These are phyloP conservation scores for Agrochola circellaris DNA, from an alignment of 2,888 invertebrate species.

Conservation along the genomic window DNA sequence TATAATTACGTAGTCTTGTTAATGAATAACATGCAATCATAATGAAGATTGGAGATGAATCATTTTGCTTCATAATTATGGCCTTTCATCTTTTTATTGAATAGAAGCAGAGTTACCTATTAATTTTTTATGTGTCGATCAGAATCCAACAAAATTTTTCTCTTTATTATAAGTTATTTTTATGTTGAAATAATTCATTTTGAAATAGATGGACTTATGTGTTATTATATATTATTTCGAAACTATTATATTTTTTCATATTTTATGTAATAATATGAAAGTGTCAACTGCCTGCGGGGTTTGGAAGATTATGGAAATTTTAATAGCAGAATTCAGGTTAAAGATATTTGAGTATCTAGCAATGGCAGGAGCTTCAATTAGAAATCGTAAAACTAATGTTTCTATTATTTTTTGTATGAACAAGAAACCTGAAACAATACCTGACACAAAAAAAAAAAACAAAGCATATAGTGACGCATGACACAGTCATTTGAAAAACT, in stretches of 20 bases:
- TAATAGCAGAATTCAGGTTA: neutral
- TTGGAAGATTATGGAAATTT: neutral
- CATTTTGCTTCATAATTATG: slow-evolving; percentile 30
- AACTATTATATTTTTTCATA: neutral
- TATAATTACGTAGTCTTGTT: slow-evolving; percentile 21
- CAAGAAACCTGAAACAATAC: neutral
- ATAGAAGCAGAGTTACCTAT: slow-evolving; percentile 2
- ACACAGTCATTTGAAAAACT: neutral
- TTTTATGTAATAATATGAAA: neutral
- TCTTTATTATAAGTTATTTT: slow-evolving; percentile 15
- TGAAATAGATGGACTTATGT: slow-evolving; percentile 6
- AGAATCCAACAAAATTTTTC: slow-evolving; percentile 31
- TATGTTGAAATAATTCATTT: slow-evolving; percentile 6
- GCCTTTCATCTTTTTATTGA: slow-evolving; percentile 35
- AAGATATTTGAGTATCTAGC: neutral
- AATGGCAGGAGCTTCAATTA: neutral
- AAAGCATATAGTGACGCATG: too few species aligned
- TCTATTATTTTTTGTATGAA: neutral
- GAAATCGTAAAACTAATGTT: neutral
- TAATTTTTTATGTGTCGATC: slow-evolving; percentile 30
- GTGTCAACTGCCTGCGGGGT: neutral
- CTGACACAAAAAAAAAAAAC: neutral
- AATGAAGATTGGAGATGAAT: slow-evolving; percentile 26
- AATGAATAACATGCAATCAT: slow-evolving; percentile 35
- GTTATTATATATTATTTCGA: neutral